Base-by-base conservation (phyloP, 2,113 vertebrate species). In the Anguilla japonica region DNA sequence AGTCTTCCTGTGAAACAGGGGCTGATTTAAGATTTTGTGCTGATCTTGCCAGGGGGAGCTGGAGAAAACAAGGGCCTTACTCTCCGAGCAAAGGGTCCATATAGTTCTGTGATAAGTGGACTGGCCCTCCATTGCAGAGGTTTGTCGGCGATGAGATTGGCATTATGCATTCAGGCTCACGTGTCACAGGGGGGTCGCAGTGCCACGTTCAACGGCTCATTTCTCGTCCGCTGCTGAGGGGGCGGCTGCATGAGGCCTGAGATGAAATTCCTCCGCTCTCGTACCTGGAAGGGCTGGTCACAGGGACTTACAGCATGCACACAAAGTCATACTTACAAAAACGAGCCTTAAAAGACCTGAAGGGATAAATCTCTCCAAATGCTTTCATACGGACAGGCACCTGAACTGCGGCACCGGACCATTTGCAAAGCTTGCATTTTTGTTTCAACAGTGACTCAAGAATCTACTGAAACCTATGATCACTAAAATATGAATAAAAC, bases 251-350 rank as follows among this genome's bases (percentile, higher is more conserved):
- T 11, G 81, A 29, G 81, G 81, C 41, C 81, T 29, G 82, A 1
- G 3, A 20, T 83, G 82, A 60, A 34, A 60, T 56, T 53, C 22
- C 22, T 82, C 46, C 29, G 1, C 41, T 29, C 29, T 60, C 4
- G 29, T 26, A 57, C 29, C 14, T 39, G 53, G n/a, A 34, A 20
- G 29, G 43, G 9, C 57, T 83, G 7, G 34, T 57, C 46, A 34
- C n/a, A 22, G n/a, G 78, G 43, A 56, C 82, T 56, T 60, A 16
- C 14, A 26, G 29, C 57, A 34, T 18, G 57, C 26, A 53, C 22
- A 83, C 56, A 83, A 34, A 83, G 82, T 83, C 82, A 57, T 22
- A 83, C 1, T 56, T 53, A 15, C 14, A 41, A 79, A n/a, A 79
- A 41, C 6, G 29, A 71, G 26, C 63, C 22, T 29, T 16, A 60